Evolutionary conservation across 2,888 invertebrate genomes (phyloP).

Genomic region (Eurytoma adleriae): DNA sequence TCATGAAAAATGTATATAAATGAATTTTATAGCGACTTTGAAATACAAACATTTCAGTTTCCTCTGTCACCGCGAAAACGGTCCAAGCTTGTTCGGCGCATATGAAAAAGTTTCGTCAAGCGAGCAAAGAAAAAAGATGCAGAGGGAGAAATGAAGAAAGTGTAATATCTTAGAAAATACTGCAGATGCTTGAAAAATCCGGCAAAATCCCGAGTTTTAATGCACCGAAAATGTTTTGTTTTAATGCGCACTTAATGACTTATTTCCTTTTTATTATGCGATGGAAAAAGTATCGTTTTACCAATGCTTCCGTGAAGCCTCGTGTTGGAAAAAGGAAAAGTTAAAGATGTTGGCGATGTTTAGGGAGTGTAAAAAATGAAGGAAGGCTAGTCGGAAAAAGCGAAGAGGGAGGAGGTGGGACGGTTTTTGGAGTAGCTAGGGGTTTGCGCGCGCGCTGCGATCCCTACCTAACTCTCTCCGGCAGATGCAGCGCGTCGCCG

Average conservation of each 20-base stretch:
- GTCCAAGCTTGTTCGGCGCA: slow-evolving; percentile 20
- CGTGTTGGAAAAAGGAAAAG: too few species aligned
- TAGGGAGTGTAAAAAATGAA: too few species aligned
- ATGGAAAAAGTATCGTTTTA: too few species aligned
- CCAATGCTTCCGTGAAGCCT: too few species aligned
- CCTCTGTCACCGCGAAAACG: slow-evolving; percentile 11
- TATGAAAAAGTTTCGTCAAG: slow-evolving; percentile 42
- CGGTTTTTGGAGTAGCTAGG: slow-evolving; percentile 1
- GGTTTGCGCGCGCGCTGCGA: slow-evolving; percentile 6
- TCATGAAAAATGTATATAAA: too few species aligned
- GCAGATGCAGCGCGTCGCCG: slow-evolving; percentile 32
- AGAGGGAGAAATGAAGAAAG: slow-evolving; percentile 10
- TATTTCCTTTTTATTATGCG: too few species aligned
- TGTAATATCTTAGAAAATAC: slow-evolving; percentile 31
- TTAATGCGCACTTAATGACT: too few species aligned
- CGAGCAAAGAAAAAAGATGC: slow-evolving; percentile 4
- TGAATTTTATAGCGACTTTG: neutral
- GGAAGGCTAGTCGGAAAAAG: too few species aligned
- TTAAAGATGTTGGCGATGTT: too few species aligned
- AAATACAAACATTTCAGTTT: slow-evolving; percentile 19
- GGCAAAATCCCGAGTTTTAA: neutral
- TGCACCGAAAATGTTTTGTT: neutral
- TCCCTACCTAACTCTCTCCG: slow-evolving; percentile 27
- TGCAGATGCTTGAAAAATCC: slow-evolving; percentile 12
- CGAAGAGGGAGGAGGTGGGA: too few species aligned